Conservation (phyloP, 2,888 invertebrate species). For the Phrixothrix hirtus region DNA sequence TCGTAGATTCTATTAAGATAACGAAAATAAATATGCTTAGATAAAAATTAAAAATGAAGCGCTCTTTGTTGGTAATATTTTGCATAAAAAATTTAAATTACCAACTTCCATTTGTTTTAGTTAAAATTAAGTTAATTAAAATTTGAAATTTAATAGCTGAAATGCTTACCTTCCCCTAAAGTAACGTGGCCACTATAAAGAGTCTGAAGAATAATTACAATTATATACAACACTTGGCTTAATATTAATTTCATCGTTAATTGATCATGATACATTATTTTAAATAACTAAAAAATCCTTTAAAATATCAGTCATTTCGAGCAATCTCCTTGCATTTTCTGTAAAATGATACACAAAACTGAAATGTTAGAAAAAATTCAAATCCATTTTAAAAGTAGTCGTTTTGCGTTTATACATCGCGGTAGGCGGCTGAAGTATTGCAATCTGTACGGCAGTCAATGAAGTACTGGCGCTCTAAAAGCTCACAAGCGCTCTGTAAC, state of each 20-base stretch:
- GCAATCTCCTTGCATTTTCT: too few species aligned
- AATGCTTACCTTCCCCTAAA: conserved; percentile 17
- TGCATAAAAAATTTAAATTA: too few species aligned
- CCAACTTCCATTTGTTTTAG: too few species aligned
- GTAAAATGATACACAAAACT: neutral
- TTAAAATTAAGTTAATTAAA: too few species aligned
- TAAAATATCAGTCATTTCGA: too few species aligned
- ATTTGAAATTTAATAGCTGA: neutral
- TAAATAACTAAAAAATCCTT: neutral
- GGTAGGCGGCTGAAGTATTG: conserved; percentile 17
- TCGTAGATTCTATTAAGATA: neutral
- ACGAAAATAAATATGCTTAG: neutral
- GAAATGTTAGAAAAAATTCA: neutral
- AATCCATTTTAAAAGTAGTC: conserved; percentile 1
- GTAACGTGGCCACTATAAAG: conserved; percentile 5
- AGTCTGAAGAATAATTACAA: conserved; percentile 7
- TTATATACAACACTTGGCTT: conserved; percentile 12
- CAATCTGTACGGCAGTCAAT: conserved; percentile 19
- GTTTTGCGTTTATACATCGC: conserved; percentile 16
- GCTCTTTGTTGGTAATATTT: too few species aligned
- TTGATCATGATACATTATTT: neutral
- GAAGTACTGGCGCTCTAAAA: conserved; percentile 22
- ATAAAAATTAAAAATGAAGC: neutral
- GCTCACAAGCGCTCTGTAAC: conserved; percentile 24
- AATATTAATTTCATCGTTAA: conserved; percentile 14